A percentile compares a stretch with the other conserved stretches of the same genome.
phyloP scores from a whole-genome alignment of 2,113 vertebrate species.

The Bubo bubo region DNA sequence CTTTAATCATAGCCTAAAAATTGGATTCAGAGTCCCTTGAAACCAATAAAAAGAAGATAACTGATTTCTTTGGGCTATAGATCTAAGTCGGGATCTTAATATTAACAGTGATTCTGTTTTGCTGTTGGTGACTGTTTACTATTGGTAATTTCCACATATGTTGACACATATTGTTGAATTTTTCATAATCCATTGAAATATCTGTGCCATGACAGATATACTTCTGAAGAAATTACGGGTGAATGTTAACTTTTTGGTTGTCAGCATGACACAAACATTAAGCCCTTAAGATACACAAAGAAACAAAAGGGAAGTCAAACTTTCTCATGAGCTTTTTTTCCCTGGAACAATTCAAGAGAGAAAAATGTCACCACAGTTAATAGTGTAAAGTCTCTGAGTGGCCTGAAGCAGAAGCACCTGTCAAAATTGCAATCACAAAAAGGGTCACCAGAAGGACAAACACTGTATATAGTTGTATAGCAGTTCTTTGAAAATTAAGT shows the following conservation, averaged over 20 bases:
- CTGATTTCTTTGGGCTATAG: background rate
- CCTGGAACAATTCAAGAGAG: conserved; percentile 35
- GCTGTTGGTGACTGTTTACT: background rate
- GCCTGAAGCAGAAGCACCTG: conserved; percentile 60
- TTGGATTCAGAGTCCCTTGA: background rate
- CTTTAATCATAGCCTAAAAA: background rate
- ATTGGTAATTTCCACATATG: background rate
- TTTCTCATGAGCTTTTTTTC: conserved; percentile 29
- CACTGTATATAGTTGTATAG: background rate
- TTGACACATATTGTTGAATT: background rate
- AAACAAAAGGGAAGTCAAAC: conserved; percentile 4
- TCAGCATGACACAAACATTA: background rate
- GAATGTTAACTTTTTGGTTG: background rate
- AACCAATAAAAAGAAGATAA: background rate
- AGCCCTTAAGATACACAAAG: background rate
- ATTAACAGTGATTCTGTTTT: background rate
- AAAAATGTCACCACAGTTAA: conserved; percentile 59
- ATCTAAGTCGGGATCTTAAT: background rate
- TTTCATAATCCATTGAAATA: background rate
- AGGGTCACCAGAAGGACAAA: conserved; percentile 44
- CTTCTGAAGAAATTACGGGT: background rate
- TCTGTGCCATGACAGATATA: background rate
- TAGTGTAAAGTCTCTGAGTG: conserved; percentile 24
- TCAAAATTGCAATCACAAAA: conserved; percentile 12
- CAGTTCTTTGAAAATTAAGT: background rate